Evolutionary conservation across 2,797 vertebrate species (phyloP), one percentile per base, ranked within the genome.

Genomic region (Anableps anableps): DNA sequence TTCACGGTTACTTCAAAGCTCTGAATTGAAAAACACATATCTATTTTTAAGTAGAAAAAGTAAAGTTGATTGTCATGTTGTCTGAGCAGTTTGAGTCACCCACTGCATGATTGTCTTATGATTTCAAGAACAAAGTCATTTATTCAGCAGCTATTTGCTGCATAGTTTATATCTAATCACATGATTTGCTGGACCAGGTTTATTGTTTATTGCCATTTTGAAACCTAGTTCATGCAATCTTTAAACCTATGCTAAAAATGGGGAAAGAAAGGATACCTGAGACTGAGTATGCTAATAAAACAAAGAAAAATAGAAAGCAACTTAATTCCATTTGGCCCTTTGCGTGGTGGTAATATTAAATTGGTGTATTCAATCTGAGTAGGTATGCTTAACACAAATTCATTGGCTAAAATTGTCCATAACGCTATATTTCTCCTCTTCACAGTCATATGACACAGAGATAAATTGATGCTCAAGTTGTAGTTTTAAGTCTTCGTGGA

Each of bases 51-150:
- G 0, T 78, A 29, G 26, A 29, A n/a, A 45, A 72, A 29, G 43
- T 31, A 29, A 85, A 38, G 41, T 72, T 85, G 72, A 89, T 64
- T 88, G 76, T 83, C 74, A 85, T 85, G 53, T 80, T 85, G 58
- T 81, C 51, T 51, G 70, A 75, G 72, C 23, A 47, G 41, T 82
- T 76, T 72, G 47, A 87, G 81, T 81, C 80, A 83, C 50, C 72
- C 55, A 73, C 82, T 82, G 87, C 58, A 75, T 80, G 80, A 31
- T 29, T 88, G 86, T 94, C 89, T 90, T 84, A 86, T 94, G 94
- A 93, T 89, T 77, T 58, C 60, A 79, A 82, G 86, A 93, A 89
- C 89, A 94, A 72, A 86, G 48, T 58, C 73, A 70, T 74, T 91
- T 89, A 92, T 92, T 87, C 77, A 77, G 29, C n/a, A 72, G 84